These are phyloP conservation scores for Axis porcinus DNA, from an alignment of 2,113 vertebrate genomes.

Conservation along the genomic window DNA sequence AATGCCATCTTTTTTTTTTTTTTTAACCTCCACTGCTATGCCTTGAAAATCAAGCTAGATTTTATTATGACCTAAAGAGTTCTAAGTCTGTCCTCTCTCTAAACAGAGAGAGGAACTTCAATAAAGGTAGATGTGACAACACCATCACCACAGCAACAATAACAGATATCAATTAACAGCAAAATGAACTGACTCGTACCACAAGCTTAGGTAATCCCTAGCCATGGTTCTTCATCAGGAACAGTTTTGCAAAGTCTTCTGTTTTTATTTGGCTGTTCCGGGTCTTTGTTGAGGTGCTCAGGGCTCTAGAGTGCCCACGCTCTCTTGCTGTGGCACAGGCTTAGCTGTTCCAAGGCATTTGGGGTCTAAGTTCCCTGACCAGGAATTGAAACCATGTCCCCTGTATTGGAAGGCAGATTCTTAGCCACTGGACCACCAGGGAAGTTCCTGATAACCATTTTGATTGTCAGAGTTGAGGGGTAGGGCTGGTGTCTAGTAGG, in stretches of 20 bases:
- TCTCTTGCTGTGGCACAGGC: neutral
- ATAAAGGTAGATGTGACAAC: conserved; percentile 51
- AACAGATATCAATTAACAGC: neutral
- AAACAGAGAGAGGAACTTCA: conserved; percentile 65
- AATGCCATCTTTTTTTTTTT: neutral
- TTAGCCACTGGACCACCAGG: neutral
- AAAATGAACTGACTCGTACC: neutral
- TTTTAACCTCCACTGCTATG: neutral
- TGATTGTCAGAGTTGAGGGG: neutral
- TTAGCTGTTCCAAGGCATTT: neutral
- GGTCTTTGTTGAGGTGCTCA: neutral
- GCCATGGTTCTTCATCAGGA: neutral
- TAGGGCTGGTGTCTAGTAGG: neutral
- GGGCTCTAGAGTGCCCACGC: neutral
- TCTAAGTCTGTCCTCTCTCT: conserved; percentile 59
- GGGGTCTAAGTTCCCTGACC: neutral
- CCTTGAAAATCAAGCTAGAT: conserved; percentile 53
- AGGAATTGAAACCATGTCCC: neutral
- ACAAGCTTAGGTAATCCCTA: neutral
- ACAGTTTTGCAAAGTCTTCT: neutral
- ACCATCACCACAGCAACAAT: neutral
- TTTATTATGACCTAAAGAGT: conserved; percentile 30
- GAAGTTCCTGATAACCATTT: neutral
- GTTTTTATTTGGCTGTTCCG: neutral
- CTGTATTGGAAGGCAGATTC: neutral